A percentile compares a stretch with the other conserved stretches of the same genome.
Evolutionary conservation across 2,888 invertebrate species (phyloP).

Genomic region (Carpatolechia fugitivella): DNA sequence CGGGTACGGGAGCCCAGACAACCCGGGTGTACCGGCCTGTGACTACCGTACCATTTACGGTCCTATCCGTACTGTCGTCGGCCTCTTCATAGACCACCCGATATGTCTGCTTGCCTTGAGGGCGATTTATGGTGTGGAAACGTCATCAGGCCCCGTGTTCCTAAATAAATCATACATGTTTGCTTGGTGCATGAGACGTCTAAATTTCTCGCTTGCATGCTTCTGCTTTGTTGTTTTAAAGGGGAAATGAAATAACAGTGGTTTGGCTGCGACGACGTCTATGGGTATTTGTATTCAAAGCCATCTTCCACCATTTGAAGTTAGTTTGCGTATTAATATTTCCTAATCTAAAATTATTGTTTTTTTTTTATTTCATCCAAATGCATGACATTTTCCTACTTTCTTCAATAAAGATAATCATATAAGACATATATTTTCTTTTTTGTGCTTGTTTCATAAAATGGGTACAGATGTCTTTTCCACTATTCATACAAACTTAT

Average conservation of each 20-base stretch:
- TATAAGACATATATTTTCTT: too few species aligned
- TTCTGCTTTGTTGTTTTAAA: slow-evolving; percentile 20
- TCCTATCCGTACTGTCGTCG: slow-evolving; percentile 61
- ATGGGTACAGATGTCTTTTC: too few species aligned
- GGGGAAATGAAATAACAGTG: slow-evolving; percentile 3
- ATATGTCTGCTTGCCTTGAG: slow-evolving; percentile 72
- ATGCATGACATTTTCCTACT: too few species aligned
- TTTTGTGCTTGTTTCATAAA: too few species aligned
- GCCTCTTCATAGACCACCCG: slow-evolving; percentile 72
- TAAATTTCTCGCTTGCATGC: slow-evolving; percentile 50
- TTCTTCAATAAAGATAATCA: too few species aligned
- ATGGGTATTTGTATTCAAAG: neutral
- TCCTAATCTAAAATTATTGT: neutral
- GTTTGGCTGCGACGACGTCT: neutral
- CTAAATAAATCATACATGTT: slow-evolving; percentile 72
- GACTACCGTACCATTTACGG: slow-evolving; percentile 36
- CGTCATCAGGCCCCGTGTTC: slow-evolving; percentile 70
- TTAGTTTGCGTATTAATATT: neutral
- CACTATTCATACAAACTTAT: too few species aligned
- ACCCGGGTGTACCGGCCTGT: slow-evolving; percentile 47
- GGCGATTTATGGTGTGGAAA: slow-evolving; percentile 77
- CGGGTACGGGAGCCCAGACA: slow-evolving; percentile 37
- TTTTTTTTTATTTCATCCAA: neutral
- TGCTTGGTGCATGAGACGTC: slow-evolving; percentile 63
- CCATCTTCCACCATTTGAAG: neutral